Evolutionary conservation across 2,113 vertebrate species (phyloP).

Genomic region (Clinocottus analis): DNA sequence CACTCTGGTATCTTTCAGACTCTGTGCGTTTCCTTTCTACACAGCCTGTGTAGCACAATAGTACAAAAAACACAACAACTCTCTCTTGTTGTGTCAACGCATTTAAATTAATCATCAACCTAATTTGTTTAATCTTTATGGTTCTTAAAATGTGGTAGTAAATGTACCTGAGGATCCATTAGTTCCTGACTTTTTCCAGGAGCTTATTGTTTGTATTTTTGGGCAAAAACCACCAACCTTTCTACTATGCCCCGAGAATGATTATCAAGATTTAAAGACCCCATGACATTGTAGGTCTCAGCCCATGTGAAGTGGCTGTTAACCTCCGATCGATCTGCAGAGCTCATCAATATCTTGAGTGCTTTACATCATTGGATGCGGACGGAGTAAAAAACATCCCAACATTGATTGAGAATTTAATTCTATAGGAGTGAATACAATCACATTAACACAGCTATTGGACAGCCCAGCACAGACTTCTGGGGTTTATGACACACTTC

Average conservation of each 20-base stretch:
- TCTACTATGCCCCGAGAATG: neutral
- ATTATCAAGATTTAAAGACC: slow-evolving; percentile 31
- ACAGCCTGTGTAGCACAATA: slow-evolving; percentile 1
- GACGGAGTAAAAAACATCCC: slow-evolving; percentile 55
- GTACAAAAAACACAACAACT: neutral
- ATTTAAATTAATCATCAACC: slow-evolving; percentile 33
- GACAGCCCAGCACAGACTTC: slow-evolving; percentile 42
- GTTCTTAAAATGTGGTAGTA: slow-evolving; percentile 14
- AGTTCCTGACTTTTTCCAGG: slow-evolving; percentile 16
- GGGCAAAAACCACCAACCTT: neutral
- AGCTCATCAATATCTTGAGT: slow-evolving; percentile 73
- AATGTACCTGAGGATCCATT: neutral
- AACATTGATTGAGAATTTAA: slow-evolving; percentile 65
- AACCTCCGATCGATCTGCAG: slow-evolving; percentile 70
- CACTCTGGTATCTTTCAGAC: neutral
- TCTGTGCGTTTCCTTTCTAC: neutral
- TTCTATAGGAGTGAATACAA: slow-evolving; percentile 72
- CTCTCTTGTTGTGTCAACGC: slow-evolving; percentile 11
- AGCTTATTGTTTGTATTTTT: neutral
- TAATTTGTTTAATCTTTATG: slow-evolving; percentile 35
- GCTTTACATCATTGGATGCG: slow-evolving; percentile 66
- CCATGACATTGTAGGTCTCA: slow-evolving; percentile 54
- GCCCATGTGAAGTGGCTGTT: slow-evolving; percentile 65
- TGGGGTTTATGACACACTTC: slow-evolving; percentile 56
- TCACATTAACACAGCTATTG: slow-evolving; percentile 40